These are phyloP conservation scores for Bombus sibiricus DNA, from an alignment of 1,140 invertebrate genomes.

Conservation along the genomic window DNA sequence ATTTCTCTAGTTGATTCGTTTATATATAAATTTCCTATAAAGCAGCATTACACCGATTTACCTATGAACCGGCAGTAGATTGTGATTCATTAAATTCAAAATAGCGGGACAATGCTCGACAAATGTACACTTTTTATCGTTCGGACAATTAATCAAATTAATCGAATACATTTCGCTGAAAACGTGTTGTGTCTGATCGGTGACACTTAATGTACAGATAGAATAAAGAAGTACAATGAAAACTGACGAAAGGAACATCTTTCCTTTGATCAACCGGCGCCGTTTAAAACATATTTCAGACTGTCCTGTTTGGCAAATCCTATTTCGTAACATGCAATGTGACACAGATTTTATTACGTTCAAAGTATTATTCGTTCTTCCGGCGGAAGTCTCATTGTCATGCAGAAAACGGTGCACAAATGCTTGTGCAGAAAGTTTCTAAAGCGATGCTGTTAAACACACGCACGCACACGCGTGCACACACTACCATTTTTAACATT, in stretches of 20 bases:
- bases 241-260: neutral
- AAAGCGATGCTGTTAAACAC: neutral
- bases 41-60: constrained; percentile 15
- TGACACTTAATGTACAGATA: neutral
- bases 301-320: constrained; percentile 43
- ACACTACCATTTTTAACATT: neutral
- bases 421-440: neutral
- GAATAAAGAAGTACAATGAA: neutral
- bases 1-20: neutral
- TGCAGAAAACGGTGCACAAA: constrained; percentile 21
- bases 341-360: constrained; percentile 55
- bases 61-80: constrained; percentile 70
- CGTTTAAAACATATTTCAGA: constrained; percentile 46
- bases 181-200: constrained; percentile 4
- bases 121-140: constrained; percentile 61
- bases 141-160: constrained; percentile 62
- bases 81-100: constrained; percentile 61
- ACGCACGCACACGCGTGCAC: too few relatives aligned
- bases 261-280: neutral
- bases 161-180: neutral
- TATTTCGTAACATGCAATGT: constrained; percentile 21
- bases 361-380: constrained; percentile 65
- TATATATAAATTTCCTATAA: neutral
- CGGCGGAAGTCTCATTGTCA: constrained; percentile 65
- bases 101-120: constrained; percentile 67